Percentiles rank a stretch among this genome's conserved stretches.
Conservation (phyloP, 2,888 invertebrate species). For the Schrankia costaestrigalis region DNA sequence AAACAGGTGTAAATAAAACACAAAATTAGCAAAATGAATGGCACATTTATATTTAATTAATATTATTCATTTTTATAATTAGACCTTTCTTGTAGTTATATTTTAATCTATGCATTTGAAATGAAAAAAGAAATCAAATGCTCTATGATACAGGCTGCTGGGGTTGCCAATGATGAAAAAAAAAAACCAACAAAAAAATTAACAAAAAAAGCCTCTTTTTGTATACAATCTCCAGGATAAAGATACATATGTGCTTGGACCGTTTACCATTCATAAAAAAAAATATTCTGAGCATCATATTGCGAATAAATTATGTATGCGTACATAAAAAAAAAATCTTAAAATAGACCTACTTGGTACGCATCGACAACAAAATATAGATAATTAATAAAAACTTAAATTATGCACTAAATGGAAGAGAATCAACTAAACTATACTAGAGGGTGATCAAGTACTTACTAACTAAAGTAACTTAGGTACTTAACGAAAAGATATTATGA, state of each 20-base stretch:
- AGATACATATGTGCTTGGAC: conserved; percentile 39
- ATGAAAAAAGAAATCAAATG: conserved; percentile 51
- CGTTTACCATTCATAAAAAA: conserved; percentile 43
- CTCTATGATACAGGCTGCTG: conserved; percentile 59
- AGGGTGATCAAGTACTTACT: conserved; percentile 49
- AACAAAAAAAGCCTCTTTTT: conserved; percentile 63
- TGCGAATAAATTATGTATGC: conserved; percentile 49
- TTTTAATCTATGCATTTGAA: conserved; percentile 74
- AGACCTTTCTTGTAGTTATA: conserved; percentile 76
- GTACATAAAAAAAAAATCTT: conserved; percentile 42
- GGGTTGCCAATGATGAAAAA: conserved; percentile 43
- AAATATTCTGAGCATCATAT: conserved; percentile 51
- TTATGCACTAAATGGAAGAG: conserved; percentile 73
- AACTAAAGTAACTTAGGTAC: conserved; percentile 39
- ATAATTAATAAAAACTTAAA: conserved; percentile 63
- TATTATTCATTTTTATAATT: conserved; percentile 81
- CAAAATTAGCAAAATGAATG: conserved; percentile 80
- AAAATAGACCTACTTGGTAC: conserved; percentile 46
- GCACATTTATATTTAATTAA: conserved; percentile 82
- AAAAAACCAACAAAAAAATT: conserved; percentile 37
- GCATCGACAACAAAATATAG: conserved; percentile 62
- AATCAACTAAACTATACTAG: conserved; percentile 72
- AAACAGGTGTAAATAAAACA: conserved; percentile 61
- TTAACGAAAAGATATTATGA: conserved; percentile 55
- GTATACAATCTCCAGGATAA: conserved; percentile 65